Conservation (phyloP, 2,888 invertebrate species). For the Zelleria hepariella region DNA sequence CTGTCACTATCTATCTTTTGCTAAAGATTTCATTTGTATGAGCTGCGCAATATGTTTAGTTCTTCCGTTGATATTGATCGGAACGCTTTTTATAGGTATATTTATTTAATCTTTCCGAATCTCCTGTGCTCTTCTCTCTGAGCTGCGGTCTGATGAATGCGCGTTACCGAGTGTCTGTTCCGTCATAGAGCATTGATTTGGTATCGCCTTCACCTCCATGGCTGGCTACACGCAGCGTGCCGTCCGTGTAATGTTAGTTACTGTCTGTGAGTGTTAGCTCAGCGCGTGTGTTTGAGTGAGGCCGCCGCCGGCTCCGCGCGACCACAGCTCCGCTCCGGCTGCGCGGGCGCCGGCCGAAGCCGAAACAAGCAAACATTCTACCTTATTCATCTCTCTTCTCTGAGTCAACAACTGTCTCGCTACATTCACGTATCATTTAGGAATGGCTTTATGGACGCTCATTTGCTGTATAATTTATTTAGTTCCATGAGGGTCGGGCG, state of each 20-base stretch:
- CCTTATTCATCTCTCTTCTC: constrained; percentile 60
- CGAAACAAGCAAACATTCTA: constrained; percentile 48
- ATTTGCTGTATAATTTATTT: constrained; percentile 61
- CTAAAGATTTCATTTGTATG: constrained; percentile 71
- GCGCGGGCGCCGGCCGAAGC: constrained; percentile 21
- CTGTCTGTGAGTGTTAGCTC: constrained; percentile 64
- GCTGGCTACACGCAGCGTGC: constrained; percentile 63
- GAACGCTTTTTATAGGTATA: constrained; percentile 71
- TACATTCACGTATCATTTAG: constrained; percentile 64
- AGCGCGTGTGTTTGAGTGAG: constrained; percentile 55
- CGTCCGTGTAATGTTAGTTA: constrained; percentile 63
- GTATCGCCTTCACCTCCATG: constrained; percentile 65
- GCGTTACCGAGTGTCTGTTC: constrained; percentile 64
- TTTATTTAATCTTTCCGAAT: constrained; percentile 68
- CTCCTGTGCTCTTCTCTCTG: constrained; percentile 62
- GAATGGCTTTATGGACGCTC: constrained; percentile 67
- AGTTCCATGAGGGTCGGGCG: constrained; percentile 31
- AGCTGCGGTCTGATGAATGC: constrained; percentile 67
- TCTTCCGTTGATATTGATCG: constrained; percentile 65
- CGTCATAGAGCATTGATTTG: constrained; percentile 63
- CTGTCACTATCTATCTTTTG: constrained; percentile 66
- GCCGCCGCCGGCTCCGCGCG: constrained; percentile 24
- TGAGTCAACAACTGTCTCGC: constrained; percentile 48
- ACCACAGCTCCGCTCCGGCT: too few species aligned
- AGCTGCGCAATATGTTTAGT: constrained; percentile 72